Base-by-base conservation (phyloP, 2,797 vertebrate species). In the Ambastaia sidthimunki region DNA sequence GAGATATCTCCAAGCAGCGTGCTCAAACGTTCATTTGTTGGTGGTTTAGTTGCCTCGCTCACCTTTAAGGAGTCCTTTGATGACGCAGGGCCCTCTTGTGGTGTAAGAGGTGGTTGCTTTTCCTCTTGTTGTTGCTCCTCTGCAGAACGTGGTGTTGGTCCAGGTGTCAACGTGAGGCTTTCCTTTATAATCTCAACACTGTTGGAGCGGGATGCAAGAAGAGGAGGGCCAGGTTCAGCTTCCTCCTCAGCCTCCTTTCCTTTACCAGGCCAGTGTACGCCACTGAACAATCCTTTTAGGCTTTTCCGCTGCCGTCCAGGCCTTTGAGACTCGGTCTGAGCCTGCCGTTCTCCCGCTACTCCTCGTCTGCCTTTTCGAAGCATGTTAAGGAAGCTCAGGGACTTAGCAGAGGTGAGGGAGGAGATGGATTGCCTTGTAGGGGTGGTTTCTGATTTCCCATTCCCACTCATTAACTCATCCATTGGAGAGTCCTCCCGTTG, bases 1-100 rank as follows among this genome's bases (percentile, higher is more conserved):
- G 98, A 97, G 91, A 98, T 97, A 92, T 99, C 98, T 89, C 96
- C 96, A 91, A 99, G 95, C 93, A 99, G 91, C 84, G 94, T 93
- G 93, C 96, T 97, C 80, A 94, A 87, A 88, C 93, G 94, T 86
- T 91, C 94, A 86, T 95, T 94, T 57, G 93, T 94, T 15, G 95
- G 96, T 82, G 63, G 71, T 69, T 82, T 84, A 34, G 71, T 63
- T 75, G 60, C 44, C 83, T 41, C 82, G 76, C 78, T 89, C 86
- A 76, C 89, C 87, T 5, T 80, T 87, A 81, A 47, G 37, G 81
- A 62, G 80, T 89, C 88, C 80, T 89, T 89, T 18, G 80, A 84
- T 50, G 83, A 70, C 3, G 74, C 68, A 34, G 80, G 23, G 19
- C 80, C 89, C 73, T 82, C 85, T 80, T 73, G 10, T 11, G 80